Evolutionary conservation across 2,797 vertebrate genomes (phyloP), one percentile per base, ranked within the genome.

Genomic region (Bryconaethiops microstoma): DNA sequence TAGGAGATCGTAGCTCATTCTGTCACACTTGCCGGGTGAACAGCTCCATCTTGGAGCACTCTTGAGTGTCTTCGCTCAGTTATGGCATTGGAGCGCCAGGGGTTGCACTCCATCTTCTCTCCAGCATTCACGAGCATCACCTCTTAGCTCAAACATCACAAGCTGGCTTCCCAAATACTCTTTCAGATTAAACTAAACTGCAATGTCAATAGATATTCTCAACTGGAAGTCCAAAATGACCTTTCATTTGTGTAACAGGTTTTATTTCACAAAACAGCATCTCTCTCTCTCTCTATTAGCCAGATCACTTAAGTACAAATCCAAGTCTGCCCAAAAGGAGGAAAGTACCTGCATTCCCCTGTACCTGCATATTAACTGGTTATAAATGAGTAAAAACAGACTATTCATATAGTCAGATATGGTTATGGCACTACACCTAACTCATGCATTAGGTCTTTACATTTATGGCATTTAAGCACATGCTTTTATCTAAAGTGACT

Each of bases 1-100:
- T 86, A 78, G 87, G 76, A 82, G 88, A 89, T 89, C 90, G 92
- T 94, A 91, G 92, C 91, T 94, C 93, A 94, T 94, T 89, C 91
- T 95, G 93, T 94, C 94, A 92, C 83, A 42, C 60, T 74, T 69
- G 62, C 70, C 21, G 72, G 72, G 50, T 23, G 40, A 82, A 74
- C 78, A 76, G 78, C 82, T 85, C 75, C 83, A 81, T 86, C 82
- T 84, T 79, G 60, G 77, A 81, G 67, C 81, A 74, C 81, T 84
- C 82, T 78, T 72, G 67, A 71, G 80, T 76, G 64, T 78, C 84
- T 78, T 82, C 48, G 65, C 78, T 82, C 72, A 70, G 80, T 84
- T 81, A 78, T 40, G 69, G 76, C 57, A 25, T 69, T 52, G 74
- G 57, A 25, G 68, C 25, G 10, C 71, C 54, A 68, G 71, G 74